A percentile compares a stretch with the other conserved stretches of the same genome.
phyloP scores from a whole-genome alignment of 2,888 invertebrate genomes.

The Drosophila anomelani region DNA sequence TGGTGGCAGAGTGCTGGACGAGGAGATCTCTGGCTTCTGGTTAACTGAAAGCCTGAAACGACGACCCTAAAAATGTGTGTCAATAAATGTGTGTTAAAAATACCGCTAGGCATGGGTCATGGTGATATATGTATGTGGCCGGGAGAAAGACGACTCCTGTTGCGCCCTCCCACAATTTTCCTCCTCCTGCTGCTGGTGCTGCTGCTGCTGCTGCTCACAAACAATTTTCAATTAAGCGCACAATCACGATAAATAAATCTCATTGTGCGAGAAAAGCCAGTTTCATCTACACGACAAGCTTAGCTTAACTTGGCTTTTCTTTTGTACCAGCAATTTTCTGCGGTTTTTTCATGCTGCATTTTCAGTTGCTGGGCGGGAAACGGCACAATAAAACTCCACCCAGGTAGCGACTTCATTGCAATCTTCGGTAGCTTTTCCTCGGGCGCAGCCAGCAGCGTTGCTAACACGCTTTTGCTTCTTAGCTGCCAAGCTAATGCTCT shows the following conservation, averaged over 20 bases:
- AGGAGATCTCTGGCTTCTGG: too few relatives aligned
- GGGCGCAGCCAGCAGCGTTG: conserved; percentile 13
- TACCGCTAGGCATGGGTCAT: conserved; percentile 63
- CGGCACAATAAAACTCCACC: conserved; percentile 49
- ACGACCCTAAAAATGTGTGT: conserved; percentile 53
- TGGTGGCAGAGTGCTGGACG: background rate
- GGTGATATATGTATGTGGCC: conserved; percentile 63
- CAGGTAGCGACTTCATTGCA: conserved; percentile 62
- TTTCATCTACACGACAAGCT: conserved; percentile 53
- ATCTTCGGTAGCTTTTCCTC: conserved; percentile 54
- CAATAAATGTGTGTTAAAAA: conserved; percentile 62
- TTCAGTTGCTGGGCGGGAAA: conserved; percentile 6
- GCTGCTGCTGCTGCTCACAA: conserved; percentile 56
- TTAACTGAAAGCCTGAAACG: background rate
- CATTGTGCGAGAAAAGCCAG: conserved; percentile 65
- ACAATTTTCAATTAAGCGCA: conserved; percentile 79
- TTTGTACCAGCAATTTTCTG: conserved; percentile 48
- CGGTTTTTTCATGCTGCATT: conserved; percentile 50
- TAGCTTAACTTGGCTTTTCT: conserved; percentile 38
- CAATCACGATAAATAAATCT: conserved; percentile 81
- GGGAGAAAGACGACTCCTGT: conserved; percentile 59
- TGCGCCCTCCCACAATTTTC: conserved; percentile 41
- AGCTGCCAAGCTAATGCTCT: conserved; percentile 47
- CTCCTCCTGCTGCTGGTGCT: conserved; percentile 9
- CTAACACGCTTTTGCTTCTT: conserved; percentile 79